Conservation (phyloP, 1,140 invertebrate genomes). For the Pogonognathellus flavescens region DNA sequence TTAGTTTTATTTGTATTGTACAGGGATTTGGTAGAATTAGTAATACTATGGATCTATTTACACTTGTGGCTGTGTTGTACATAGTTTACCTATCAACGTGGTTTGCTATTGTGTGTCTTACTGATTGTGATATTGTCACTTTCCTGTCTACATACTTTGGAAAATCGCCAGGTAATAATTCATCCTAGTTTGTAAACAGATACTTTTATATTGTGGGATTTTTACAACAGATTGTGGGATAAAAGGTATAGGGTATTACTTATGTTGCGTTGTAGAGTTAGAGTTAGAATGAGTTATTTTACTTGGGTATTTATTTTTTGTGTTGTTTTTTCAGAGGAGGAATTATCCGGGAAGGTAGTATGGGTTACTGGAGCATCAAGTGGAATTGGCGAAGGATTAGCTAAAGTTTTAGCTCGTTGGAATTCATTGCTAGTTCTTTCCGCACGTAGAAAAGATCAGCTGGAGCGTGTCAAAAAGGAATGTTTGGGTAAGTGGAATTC, state of each 20-base stretch:
- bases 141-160: conserved; percentile 66
- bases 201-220: too few species aligned
- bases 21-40: too few species aligned
- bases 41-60: conserved; percentile 55
- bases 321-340: conserved; percentile 49
- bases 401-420: conserved; percentile 79
- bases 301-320: too few species aligned
- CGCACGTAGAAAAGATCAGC: conserved; percentile 79
- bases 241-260: too few species aligned
- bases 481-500: conserved; percentile 78
- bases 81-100: conserved; percentile 60
- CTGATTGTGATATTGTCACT: conserved; percentile 62
- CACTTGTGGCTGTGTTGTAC: conserved; percentile 48
- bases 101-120: conserved; percentile 58
- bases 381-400: conserved; percentile 87
- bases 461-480: conserved; percentile 81
- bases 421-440: conserved; percentile 82
- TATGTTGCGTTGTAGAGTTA: too few species aligned
- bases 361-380: conserved; percentile 93
- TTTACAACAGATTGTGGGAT: too few species aligned
- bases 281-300: too few species aligned
- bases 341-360: conserved; percentile 80
- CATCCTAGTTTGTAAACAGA: not conserved
- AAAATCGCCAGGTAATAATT: conserved; percentile 61
- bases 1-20: not conserved